phyloP scores from a whole-genome alignment of 2,797 vertebrate species.

The Schizothorax lantsangensis region DNA sequence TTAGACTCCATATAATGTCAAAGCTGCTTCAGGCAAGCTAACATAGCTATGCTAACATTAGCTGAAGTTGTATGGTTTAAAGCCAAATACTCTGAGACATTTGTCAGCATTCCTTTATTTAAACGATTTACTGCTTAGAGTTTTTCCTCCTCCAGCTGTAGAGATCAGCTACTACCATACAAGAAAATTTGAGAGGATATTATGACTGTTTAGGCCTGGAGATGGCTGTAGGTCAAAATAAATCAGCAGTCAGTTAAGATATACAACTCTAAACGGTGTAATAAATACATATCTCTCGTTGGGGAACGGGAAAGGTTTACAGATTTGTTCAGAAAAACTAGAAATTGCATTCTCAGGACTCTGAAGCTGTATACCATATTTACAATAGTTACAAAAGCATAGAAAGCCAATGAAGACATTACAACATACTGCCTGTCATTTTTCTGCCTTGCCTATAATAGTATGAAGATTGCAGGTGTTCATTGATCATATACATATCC shows the following conservation, averaged over 20 bases:
- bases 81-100: constrained; percentile 10
- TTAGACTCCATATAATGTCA: not conserved
- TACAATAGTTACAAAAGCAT: constrained; percentile 20
- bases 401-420: not conserved
- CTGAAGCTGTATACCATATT: constrained; percentile 27
- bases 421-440: not conserved
- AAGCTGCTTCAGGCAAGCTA: constrained; percentile 1
- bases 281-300: constrained; percentile 12
- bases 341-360: constrained; percentile 49
- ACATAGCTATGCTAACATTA: constrained; percentile 23
- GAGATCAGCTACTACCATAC: not conserved
- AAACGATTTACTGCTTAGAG: not conserved
- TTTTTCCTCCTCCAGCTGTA: not conserved
- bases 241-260: not conserved
- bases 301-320: constrained; percentile 25
- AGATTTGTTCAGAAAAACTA: constrained; percentile 34
- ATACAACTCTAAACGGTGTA: not conserved
- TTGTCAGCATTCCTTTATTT: not conserved
- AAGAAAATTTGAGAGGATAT: not conserved
- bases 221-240: not conserved
- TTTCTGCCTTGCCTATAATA: not conserved
- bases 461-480: not conserved
- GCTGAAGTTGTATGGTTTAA: constrained; percentile 11
- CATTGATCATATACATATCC: constrained; percentile 31
- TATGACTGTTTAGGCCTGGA: constrained; percentile 26